Evolutionary conservation across 1,140 invertebrate genomes (phyloP).

Genomic region (Drosophila kurseongensis): DNA sequence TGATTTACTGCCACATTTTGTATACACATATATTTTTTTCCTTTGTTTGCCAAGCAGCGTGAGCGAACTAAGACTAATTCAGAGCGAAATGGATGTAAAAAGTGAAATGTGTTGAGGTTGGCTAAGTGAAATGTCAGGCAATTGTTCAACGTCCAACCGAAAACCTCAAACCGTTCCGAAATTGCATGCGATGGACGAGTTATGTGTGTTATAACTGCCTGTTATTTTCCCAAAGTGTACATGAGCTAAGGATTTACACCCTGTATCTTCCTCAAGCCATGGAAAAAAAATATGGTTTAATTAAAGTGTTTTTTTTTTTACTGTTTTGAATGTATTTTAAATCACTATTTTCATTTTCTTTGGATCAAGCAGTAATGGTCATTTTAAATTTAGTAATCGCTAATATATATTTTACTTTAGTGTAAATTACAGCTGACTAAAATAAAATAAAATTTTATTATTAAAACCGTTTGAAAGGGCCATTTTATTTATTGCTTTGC

Average conservation of each 20-base stretch:
- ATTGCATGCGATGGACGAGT: constrained; percentile 56
- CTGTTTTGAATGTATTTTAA: too few species aligned
- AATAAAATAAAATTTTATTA: too few species aligned
- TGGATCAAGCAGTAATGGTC: too few species aligned
- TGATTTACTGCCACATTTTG: constrained; percentile 74
- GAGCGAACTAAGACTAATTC: constrained; percentile 59
- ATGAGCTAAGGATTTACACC: constrained; percentile 7
- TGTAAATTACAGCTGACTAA: too few species aligned
- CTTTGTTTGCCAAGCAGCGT: constrained; percentile 26
- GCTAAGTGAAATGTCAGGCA: constrained; percentile 65
- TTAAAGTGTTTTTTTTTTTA: too few species aligned
- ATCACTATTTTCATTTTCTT: too few species aligned
- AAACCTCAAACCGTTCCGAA: constrained; percentile 38
- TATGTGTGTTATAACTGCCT: constrained; percentile 46
- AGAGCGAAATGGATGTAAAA: constrained; percentile 52
- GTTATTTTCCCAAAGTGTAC: constrained; percentile 8
- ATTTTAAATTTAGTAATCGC: too few species aligned
- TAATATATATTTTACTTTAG: too few species aligned
- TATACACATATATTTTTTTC: constrained; percentile 49
- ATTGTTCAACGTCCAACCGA: constrained; percentile 65
- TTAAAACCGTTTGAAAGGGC: too few species aligned
- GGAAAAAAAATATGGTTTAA: too few species aligned
- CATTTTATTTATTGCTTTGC: too few species aligned
- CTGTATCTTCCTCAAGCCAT: not conserved
- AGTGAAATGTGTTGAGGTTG: constrained; percentile 67